These are phyloP conservation scores for Coptodon bakossiorum DNA, from an alignment of 2,113 vertebrate species.

Conservation along the genomic window DNA sequence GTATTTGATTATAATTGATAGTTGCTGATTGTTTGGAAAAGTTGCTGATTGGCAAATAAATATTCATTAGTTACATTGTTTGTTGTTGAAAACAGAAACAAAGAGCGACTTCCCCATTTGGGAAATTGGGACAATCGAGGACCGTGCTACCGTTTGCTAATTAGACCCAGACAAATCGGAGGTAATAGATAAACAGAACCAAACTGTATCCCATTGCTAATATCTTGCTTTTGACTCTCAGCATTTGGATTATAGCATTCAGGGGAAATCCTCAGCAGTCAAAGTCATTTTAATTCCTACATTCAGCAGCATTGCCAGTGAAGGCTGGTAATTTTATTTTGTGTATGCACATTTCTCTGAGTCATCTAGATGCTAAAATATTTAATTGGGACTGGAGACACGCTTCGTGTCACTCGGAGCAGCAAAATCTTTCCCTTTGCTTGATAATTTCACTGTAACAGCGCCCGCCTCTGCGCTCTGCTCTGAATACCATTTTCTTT, in stretches of 20 bases:
- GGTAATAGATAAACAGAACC: neutral
- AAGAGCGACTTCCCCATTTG: neutral
- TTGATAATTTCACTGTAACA: neutral
- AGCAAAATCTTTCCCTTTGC: neutral
- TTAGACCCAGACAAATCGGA: neutral
- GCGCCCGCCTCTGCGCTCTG: neutral
- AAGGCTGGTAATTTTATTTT: neutral
- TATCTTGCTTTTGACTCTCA: neutral
- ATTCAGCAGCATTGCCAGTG: neutral
- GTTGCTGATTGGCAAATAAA: neutral
- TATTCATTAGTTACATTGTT: neutral
- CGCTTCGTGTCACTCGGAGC: neutral
- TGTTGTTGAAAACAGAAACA: neutral
- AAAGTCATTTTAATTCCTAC: neutral
- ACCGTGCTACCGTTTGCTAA: neutral
- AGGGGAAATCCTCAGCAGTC: neutral
- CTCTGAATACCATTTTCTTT: neutral
- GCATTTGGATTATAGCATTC: neutral
- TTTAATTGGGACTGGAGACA: neutral
- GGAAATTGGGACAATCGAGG: neutral
- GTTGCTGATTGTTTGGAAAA: neutral
- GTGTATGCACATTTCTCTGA: neutral
- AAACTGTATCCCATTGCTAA: neutral
- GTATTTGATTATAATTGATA: neutral
- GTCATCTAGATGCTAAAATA: neutral